phyloP scores from a whole-genome alignment of 2,888 invertebrate genomes.

The Scrobipalpa atriplicella region DNA sequence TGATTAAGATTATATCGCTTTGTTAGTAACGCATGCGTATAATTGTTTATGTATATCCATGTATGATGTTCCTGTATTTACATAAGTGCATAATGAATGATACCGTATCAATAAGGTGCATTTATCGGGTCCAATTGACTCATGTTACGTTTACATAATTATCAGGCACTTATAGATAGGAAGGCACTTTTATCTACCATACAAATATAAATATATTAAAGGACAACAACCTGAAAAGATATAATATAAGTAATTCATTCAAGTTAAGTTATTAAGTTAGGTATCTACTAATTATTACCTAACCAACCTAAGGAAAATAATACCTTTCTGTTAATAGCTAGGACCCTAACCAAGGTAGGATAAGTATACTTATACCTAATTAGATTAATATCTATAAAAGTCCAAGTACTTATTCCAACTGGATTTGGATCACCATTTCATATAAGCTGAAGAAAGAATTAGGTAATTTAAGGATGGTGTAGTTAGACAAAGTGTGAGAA shows the following conservation, averaged over 20 bases:
- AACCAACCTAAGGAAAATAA: too few species aligned
- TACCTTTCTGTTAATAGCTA: not conserved
- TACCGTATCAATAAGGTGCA: conserved; percentile 20
- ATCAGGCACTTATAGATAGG: not conserved
- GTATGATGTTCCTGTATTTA: conserved; percentile 12
- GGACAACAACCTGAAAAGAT: not conserved
- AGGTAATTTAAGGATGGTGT: too few species aligned
- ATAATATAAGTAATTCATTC: not conserved
- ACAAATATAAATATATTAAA: not conserved
- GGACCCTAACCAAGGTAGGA: too few species aligned
- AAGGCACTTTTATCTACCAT: not conserved
- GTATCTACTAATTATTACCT: too few species aligned
- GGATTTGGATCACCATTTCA: too few species aligned
- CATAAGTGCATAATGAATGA: conserved; percentile 14
- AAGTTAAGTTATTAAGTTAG: conserved; percentile 8
- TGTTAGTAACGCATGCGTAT: not conserved
- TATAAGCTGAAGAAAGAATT: too few species aligned
- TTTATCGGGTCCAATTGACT: not conserved
- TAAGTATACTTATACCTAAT: too few species aligned
- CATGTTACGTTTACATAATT: not conserved
- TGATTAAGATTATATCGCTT: not conserved
- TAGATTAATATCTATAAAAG: too few species aligned
- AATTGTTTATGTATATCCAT: conserved; percentile 3
- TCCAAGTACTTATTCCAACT: too few species aligned
- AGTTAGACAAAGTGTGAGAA: too few species aligned